phyloP scores from a whole-genome alignment of 2,797 vertebrate species.

The Phrynocephalus forsythii region DNA sequence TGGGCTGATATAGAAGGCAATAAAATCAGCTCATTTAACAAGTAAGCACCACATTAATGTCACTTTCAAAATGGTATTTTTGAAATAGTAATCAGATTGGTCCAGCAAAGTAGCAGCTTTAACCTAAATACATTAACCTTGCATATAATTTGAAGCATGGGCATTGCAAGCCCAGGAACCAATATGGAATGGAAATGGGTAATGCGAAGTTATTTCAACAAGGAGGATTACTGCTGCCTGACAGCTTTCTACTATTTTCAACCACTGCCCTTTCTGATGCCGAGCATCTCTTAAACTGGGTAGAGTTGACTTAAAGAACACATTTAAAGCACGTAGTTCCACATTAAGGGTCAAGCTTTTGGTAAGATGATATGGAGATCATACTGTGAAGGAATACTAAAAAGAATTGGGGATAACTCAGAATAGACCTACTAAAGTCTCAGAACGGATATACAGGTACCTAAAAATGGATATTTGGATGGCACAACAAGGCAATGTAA shows the following conservation, averaged over 20 bases:
- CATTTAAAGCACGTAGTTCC: fast-evolving
- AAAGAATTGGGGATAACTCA: not conserved
- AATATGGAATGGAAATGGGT: not conserved
- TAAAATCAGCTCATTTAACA: too few relatives aligned
- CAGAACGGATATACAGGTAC: conserved; percentile 1
- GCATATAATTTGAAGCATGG: too few relatives aligned
- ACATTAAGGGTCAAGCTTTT: not conserved
- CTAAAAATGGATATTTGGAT: conserved; percentile 41
- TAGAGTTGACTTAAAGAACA: not conserved
- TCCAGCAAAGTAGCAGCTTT: too few relatives aligned
- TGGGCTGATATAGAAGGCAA: too few relatives aligned
- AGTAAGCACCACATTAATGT: too few relatives aligned
- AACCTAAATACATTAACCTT: too few relatives aligned
- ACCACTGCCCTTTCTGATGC: not conserved
- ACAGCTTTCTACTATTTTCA: not conserved
- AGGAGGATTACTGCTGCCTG: not conserved
- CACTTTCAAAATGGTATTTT: too few relatives aligned
- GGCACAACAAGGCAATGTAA: conserved; percentile 25
- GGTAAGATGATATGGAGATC: not conserved
- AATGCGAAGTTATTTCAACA: not conserved
- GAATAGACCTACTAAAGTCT: not conserved
- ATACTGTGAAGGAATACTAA: not conserved
- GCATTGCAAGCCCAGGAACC: too few relatives aligned
- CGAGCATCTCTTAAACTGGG: not conserved
- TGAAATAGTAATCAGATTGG: too few relatives aligned